Base-by-base conservation (phyloP, 2,888 invertebrate species). In the Furcula furcula region DNA sequence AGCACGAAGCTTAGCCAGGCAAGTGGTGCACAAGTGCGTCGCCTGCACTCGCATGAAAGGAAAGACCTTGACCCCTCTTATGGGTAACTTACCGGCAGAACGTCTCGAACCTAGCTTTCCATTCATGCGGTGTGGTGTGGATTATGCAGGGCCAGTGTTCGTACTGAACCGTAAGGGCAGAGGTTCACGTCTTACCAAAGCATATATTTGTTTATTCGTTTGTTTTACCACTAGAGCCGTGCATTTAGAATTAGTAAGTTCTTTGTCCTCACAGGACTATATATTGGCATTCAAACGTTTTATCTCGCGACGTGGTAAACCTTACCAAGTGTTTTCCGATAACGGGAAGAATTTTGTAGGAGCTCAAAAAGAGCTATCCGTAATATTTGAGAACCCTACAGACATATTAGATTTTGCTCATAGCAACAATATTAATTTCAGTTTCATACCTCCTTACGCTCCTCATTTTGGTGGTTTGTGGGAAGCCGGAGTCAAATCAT, bases 231-330 rank as follows among this genome's bases (percentile, higher is more conserved):
- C 34, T 13, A 29, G 34, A 7, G 29, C 34, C 6, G 18, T 34
- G 2, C 29, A 34, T 11, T 29, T 34, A 9, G 34, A 34, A 10
- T n/a, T 34, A 7, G 19, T 34, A 12, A 34, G 15, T 4, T n/a
- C 11, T 29, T 10, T 34, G 1, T 9, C 34, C 2, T 14, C 25
- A 4, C 3, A 29, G 3, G 21, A 15, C 3, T 29, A 29, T 11
- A 10, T 25, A 1, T 11, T 25, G 1, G 13, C 25, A 3, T 25
- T 12, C 3, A 25, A 25, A 10, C 4, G 53, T 4, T 55, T 55
- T 30, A 46, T 55, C 12, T 47, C 53, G n/a, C 41, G 57, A 7
- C 38, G 51, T 9, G 52, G 42, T 19, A 54, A 48, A 30, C 55
- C 54, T 1, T n/a, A 13, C 5, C 37, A 51, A 32, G 48, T 59